Conservation (phyloP, 2,888 invertebrate species). For the Andrena marginata region DNA sequence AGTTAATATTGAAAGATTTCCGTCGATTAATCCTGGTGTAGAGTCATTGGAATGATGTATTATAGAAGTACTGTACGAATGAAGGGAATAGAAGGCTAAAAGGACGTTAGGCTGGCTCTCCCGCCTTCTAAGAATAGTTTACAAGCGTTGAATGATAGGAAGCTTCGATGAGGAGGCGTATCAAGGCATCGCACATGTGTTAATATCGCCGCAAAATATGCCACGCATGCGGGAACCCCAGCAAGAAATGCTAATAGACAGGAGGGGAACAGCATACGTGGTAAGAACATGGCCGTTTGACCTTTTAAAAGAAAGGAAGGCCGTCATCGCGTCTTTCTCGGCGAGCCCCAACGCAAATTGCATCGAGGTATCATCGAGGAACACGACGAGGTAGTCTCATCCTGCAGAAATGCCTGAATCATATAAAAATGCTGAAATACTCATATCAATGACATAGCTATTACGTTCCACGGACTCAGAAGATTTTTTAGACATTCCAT, state of each 20-base stretch:
- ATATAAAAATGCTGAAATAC: not conserved
- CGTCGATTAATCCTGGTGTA: too few relatives aligned
- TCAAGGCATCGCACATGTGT: constrained; percentile 12
- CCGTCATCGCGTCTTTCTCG: constrained; percentile 61
- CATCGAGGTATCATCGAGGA: constrained; percentile 45
- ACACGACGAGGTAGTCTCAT: not conserved
- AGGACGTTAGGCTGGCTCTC: too few relatives aligned
- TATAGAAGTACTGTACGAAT: too few relatives aligned
- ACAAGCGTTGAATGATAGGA: not conserved
- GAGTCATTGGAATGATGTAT: too few relatives aligned
- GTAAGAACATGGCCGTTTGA: constrained; percentile 78
- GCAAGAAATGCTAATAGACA: constrained; percentile 60
- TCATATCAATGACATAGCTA: too few relatives aligned
- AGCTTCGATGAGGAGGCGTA: not conserved
- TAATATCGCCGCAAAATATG: constrained; percentile 35
- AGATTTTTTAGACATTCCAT: not conserved
- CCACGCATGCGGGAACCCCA: constrained; percentile 25
- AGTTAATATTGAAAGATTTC: too few relatives aligned
- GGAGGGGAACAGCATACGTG: constrained; percentile 65
- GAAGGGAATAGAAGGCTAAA: too few relatives aligned
- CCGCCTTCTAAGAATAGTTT: not conserved
- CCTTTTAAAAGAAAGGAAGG: constrained; percentile 81
- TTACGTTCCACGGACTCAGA: not conserved
- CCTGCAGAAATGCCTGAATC: not conserved
- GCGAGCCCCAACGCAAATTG: constrained; percentile 39